Base-by-base conservation (phyloP, 2,888 invertebrate genomes). In the Stenchaetothrips biformis region DNA sequence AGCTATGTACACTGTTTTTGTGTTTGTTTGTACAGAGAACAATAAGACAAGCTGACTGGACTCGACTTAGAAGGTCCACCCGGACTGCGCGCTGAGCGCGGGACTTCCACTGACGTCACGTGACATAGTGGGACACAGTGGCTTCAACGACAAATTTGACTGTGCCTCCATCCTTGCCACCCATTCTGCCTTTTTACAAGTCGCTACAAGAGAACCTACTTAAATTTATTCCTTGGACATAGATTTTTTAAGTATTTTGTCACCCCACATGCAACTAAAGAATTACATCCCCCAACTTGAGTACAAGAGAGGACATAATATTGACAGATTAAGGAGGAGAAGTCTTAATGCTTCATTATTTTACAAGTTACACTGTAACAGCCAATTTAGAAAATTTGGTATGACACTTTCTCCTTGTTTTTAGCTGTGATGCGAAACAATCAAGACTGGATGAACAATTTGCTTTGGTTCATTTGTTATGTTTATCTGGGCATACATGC, bases 21-120 rank as follows among this genome's bases (percentile, higher is more conserved):
- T 74, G 67, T 74, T 74, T 74, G 67, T 74, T 74, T 74, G 67
- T 74, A 74, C 67, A 74, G 67, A 74, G 67, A 74, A 74, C 67
- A 74, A 74, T 74, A 74, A 74, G 67, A 74, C 67, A 74, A 74
- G 67, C 67, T 74, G 67, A 74, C 67, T 74, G 67, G 67, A 74
- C 67, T 74, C 67, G 67, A 74, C 67, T 74, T 74, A 11, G 21
- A 74, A 74, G 67, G 67, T 74, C 67, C 67, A 74, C 67, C 67
- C 67, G 67, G 67, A 74, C 67, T 74, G 67, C 25, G 67, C 67
- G 67, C 67, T 74, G 67, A 25, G 67, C 67, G 67, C 67, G 67
- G 67, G 67, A 74, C 67, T 74, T 21, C 67, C 67, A 74, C 67
- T 74, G 67, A 74, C 67, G 53, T 53, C 53, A 53, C 53, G 67